A percentile compares a stretch with the other conserved stretches of the same genome.
These are phyloP conservation scores for Ianthella basta DNA, from an alignment of 37 sponge, comb jelly and placozoan species.

Conservation along the genomic window DNA sequence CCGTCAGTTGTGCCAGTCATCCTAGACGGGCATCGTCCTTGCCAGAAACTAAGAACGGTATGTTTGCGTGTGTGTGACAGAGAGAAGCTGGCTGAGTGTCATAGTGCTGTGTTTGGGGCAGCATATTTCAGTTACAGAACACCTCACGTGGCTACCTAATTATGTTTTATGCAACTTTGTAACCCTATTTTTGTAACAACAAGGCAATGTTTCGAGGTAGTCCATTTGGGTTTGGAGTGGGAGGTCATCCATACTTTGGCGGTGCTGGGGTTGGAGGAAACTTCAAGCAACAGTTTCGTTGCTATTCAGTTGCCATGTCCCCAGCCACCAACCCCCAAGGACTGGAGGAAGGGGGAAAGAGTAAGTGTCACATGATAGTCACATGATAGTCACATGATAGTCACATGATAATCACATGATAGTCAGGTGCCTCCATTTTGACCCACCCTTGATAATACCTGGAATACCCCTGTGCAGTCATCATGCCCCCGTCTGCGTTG, in stretches of 20 bases:
- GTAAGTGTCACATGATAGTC: constrained; percentile 27
- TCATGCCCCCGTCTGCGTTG: constrained; percentile 97
- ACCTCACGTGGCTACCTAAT: too few relatives aligned
- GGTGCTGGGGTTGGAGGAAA: constrained; percentile 32
- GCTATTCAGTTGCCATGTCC: constrained; percentile 77
- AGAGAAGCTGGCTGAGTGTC: too few relatives aligned
- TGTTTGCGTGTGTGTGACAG: too few relatives aligned
- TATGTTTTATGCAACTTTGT: background rate
- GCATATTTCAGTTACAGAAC: too few relatives aligned
- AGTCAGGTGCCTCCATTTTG: background rate
- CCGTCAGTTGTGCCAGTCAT: too few relatives aligned
- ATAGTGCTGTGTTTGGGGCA: too few relatives aligned
- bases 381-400: too few relatives aligned
- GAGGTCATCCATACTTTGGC: constrained; percentile 6
- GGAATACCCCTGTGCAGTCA: constrained; percentile 45
- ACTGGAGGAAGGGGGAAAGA: constrained; percentile 90
- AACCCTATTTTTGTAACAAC: background rate
- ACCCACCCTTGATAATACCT: background rate
- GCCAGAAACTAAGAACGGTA: too few relatives aligned
- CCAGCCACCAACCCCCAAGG: constrained; percentile 64
- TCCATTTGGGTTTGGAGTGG: constrained; percentile 34
- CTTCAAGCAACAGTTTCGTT: constrained; percentile 62
- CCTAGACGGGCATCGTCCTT: too few relatives aligned
- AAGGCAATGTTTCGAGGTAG: background rate
- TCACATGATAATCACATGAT: too few relatives aligned